Conservation (phyloP, 1,140 invertebrate species). For the Chironomus tepperi region DNA sequence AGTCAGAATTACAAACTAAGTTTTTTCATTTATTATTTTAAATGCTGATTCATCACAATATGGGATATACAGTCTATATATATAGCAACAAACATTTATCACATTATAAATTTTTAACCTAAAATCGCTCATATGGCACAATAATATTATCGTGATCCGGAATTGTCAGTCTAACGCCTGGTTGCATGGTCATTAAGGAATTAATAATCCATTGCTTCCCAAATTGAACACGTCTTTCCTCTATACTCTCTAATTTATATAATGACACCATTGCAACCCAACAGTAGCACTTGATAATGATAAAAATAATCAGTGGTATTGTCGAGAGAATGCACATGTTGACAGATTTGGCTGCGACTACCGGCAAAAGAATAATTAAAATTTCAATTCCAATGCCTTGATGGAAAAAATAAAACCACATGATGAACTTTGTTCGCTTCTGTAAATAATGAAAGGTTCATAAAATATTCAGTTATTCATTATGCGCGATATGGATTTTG, state of each 20-base stretch:
- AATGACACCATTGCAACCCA: not conserved
- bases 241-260: not conserved
- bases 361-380: not conserved
- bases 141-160: not conserved
- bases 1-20: too few relatives aligned
- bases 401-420: not conserved
- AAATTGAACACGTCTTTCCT: not conserved
- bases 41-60: too few relatives aligned
- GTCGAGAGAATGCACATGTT: not conserved
- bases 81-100: too few relatives aligned
- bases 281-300: not conserved
- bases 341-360: not conserved
- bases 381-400: slow-evolving; percentile 12
- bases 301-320: not conserved
- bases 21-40: too few relatives aligned
- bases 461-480: not conserved
- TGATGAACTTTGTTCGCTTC: not conserved
- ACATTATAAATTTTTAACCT: too few relatives aligned
- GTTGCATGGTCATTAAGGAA: not conserved
- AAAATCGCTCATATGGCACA: too few relatives aligned
- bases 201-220: slow-evolving; percentile 2
- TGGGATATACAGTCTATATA: too few relatives aligned
- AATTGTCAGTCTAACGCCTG: not conserved
- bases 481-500: not conserved
- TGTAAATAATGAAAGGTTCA: not conserved